phyloP scores from a whole-genome alignment of 2,888 invertebrate species.

The Empis stercorea region DNA sequence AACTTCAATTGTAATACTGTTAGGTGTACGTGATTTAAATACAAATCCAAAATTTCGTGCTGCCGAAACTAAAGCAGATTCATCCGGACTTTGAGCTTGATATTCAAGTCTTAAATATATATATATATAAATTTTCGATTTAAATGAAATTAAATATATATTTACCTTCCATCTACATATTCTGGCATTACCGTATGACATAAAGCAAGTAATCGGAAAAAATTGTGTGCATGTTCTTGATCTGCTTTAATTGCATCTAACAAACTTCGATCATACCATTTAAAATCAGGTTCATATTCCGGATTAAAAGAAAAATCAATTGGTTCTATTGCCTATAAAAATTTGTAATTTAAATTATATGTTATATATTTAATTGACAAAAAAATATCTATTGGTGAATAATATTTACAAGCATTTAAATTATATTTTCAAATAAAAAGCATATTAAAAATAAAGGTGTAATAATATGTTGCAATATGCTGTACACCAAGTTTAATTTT shows the following conservation, averaged over 20 bases:
- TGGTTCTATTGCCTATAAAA: slow-evolving; percentile 54
- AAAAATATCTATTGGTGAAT: neutral
- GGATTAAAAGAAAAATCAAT: slow-evolving; percentile 93
- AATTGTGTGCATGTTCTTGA: slow-evolving; percentile 65
- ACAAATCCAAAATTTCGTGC: slow-evolving; percentile 98
- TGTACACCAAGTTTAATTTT: no score
- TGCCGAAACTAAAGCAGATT: slow-evolving; percentile 92
- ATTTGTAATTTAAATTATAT: neutral
- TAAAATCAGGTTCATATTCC: slow-evolving; percentile 82
- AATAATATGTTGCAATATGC: no score
- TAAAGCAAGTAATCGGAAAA: slow-evolving; percentile 84
- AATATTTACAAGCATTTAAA: no score
- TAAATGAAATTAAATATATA: no score
- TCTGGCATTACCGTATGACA: slow-evolving; percentile 99
- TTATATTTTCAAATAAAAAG: neutral
- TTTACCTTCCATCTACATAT: slow-evolving; percentile 60
- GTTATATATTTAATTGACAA: neutral
- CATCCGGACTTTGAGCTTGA: slow-evolving; percentile 95
- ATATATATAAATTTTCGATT: no score
- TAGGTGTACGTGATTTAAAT: slow-evolving; percentile 84
- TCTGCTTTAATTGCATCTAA: slow-evolving; percentile 68
- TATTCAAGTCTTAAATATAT: slow-evolving; percentile 31
- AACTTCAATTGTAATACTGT: slow-evolving; percentile 84
- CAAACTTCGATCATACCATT: slow-evolving; percentile 81
- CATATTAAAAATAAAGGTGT: neutral